Percentiles rank a stretch among this genome's conserved stretches.
Evolutionary conservation across 2,888 invertebrate species (phyloP).

Genomic region (Poecilobothrus nobilitatus): DNA sequence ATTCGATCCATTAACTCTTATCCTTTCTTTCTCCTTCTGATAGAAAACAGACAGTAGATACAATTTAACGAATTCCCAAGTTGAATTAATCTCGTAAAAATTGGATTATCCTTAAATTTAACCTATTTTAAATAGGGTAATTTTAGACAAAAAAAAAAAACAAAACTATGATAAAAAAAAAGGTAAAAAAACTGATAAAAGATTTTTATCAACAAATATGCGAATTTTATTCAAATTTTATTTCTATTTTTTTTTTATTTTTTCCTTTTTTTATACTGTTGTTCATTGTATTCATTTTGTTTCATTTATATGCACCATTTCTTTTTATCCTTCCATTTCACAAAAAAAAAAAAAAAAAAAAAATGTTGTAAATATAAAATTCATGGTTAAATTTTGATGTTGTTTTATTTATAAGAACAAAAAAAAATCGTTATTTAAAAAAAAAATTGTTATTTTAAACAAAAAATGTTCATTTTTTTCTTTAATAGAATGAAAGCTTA

Average conservation of each 20-base stretch:
- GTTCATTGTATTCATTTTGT: neutral
- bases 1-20: too few species aligned
- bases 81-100: too few species aligned
- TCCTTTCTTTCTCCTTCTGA: too few species aligned
- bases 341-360: too few species aligned
- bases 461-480: too few species aligned
- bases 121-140: neutral
- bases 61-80: too few species aligned
- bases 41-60: too few species aligned
- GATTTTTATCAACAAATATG: constrained; percentile 3
- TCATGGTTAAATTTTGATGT: neutral
- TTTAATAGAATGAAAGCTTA: too few species aligned
- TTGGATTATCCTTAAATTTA: too few species aligned
- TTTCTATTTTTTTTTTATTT: neutral
- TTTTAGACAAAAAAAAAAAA: neutral
- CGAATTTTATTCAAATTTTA: neutral
- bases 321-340: too few species aligned
- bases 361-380: neutral
- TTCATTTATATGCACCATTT: too few species aligned
- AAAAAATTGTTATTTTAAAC: neutral
- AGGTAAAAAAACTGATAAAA: neutral
- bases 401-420: neutral
- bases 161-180: too few species aligned
- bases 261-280: neutral
- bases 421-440: neutral